Evolutionary conservation across 2,113 vertebrate genomes (phyloP), one percentile per base, ranked within the genome.

Genomic region (Kryptolebias marmoratus): DNA sequence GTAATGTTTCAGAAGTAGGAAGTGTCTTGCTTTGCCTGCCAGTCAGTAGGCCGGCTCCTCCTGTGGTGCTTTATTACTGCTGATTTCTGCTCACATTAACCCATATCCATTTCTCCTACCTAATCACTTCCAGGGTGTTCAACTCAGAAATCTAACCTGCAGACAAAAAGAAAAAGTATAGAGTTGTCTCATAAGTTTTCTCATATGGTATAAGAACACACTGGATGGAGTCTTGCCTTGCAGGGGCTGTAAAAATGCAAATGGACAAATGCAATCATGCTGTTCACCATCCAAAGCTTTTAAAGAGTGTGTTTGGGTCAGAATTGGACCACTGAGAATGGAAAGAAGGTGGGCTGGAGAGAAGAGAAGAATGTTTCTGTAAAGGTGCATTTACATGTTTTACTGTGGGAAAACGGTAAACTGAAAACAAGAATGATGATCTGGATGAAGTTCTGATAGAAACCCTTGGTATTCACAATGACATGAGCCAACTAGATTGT

Each of bases 1-100:
- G 81, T 79, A 73, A 77, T 49, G 70, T 69, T 83, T 90, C 71
- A 80, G 80, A 87, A 73, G 74, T 67, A 81, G 85, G 73, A 88
- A 80, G 75, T 58, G 67, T 86, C 70, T 87, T 9, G 12, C 48
- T 77, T 72, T 80, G 44, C 44, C 56, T 79, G 85, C 71, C 80
- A 80, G 76, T 85, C 76, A 79, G 71, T 60, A 69, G 83, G 56
- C 72, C 71, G 81, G 80, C 64, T 86, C 50, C 42, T 75, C 68
- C 68, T 62, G 78, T 44, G 14, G 65, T 73, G 83, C 72, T 85
- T 84, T 80, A 82, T 84, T 75, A 82, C 78, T 82, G 72, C 73
- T 80, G 75, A 73, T 80, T 75, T 85, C 54, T 71, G 15, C 49
- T 80, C 64, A 12, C 30, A 67, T 87, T 79, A 84, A 80, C 47